Evolutionary conservation across 1,140 invertebrate species (phyloP).

Genomic region (Antheraea pernyi): DNA sequence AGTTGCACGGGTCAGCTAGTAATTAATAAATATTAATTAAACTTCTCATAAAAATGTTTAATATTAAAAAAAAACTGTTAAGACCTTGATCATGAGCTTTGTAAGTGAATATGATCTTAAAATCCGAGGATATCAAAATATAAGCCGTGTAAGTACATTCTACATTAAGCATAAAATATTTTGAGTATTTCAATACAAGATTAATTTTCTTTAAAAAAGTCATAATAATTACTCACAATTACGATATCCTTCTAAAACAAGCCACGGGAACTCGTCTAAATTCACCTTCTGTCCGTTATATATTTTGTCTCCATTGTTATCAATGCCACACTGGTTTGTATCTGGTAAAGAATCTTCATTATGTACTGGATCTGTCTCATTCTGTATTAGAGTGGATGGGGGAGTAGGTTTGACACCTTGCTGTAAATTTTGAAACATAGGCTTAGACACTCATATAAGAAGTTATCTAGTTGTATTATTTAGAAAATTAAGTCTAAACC

Average conservation of each 20-base stretch:
- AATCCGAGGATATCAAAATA: too few species aligned
- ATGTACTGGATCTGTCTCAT: constrained; percentile 26
- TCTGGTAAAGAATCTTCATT: constrained; percentile 51
- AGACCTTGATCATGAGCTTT: too few species aligned
- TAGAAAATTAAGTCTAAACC: neutral
- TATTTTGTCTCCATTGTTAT: constrained; percentile 78
- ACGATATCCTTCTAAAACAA: constrained; percentile 82
- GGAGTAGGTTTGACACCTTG: constrained; percentile 17
- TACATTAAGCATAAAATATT: too few species aligned
- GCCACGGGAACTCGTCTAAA: constrained; percentile 86
- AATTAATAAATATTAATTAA: too few species aligned
- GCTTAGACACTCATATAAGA: too few species aligned
- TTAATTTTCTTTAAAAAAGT: neutral
- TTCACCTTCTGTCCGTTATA: constrained; percentile 82
- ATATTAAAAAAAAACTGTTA: too few species aligned
- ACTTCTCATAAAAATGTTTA: too few species aligned
- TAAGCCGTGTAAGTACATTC: too few species aligned
- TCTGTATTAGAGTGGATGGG: constrained; percentile 6
- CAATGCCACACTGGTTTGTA: constrained; percentile 67
- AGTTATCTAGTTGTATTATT: neutral
- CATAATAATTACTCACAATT: constrained; percentile 51
- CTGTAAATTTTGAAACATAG: constrained; percentile 21
- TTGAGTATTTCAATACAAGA: too few species aligned
- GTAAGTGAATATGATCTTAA: too few species aligned
- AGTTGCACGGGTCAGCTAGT: too few species aligned